A percentile compares a stretch with the other conserved stretches of the same genome.
These are phyloP conservation scores for Lepidurus apus DNA, from an alignment of 1,140 invertebrate genomes.

Conservation along the genomic window DNA sequence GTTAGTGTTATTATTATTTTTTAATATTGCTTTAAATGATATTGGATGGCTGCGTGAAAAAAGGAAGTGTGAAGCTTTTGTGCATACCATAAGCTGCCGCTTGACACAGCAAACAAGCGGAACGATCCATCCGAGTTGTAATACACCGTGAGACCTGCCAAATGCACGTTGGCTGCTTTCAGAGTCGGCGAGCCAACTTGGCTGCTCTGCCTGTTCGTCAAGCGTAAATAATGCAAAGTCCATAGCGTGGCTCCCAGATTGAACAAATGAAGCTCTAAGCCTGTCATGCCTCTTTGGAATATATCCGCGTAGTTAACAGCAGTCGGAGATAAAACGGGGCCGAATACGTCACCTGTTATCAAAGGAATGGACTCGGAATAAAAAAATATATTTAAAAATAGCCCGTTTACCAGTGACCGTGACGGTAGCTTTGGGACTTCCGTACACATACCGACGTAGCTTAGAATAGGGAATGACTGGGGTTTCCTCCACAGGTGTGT, in stretches of 20 bases:
- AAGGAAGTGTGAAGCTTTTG: background rate
- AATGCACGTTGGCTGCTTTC: conserved; percentile 48
- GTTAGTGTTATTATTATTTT: background rate
- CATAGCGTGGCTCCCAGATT: conserved; percentile 57
- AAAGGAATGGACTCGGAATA: background rate
- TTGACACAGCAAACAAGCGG: conserved; percentile 47
- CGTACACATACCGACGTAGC: conserved; percentile 54
- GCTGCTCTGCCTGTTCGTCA: conserved; percentile 52
- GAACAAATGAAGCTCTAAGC: conserved; percentile 52
- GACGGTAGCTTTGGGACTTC: conserved; percentile 45
- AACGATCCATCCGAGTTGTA: conserved; percentile 47
- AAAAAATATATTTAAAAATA: background rate
- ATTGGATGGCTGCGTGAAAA: background rate
- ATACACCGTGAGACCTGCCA: conserved; percentile 46
- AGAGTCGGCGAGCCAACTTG: conserved; percentile 42
- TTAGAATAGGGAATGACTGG: conserved; percentile 54
- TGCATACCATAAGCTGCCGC: conserved; percentile 47
- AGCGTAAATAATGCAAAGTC: conserved; percentile 54
- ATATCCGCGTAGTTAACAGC: conserved; percentile 40
- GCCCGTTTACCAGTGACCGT: conserved; percentile 46
- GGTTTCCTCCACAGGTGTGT: conserved; percentile 55
- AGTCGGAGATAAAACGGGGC: conserved; percentile 45
- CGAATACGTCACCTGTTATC: conserved; percentile 54
- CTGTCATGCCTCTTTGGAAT: conserved; percentile 42
- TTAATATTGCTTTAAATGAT: background rate